Evolutionary conservation across 2,888 invertebrate genomes (phyloP).

Genomic region (Pediacus dermestoides): DNA sequence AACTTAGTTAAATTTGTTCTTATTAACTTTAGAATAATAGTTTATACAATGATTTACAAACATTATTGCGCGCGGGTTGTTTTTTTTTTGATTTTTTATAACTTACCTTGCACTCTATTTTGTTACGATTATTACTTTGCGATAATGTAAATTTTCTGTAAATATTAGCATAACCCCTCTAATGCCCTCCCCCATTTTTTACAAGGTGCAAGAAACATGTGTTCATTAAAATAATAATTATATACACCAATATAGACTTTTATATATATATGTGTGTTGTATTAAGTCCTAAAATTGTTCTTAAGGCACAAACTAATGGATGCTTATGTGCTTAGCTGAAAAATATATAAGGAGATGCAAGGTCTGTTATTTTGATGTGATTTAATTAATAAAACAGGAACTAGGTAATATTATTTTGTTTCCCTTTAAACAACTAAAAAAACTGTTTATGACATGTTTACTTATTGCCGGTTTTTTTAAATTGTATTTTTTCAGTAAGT

Average conservation of each 20-base stretch:
- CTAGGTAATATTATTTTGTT: too few relatives aligned
- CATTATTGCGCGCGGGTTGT: too few relatives aligned
- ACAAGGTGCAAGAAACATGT: constrained; percentile 24
- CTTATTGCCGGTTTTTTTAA: too few relatives aligned
- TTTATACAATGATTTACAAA: too few relatives aligned
- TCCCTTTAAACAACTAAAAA: too few relatives aligned
- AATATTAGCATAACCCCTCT: constrained; percentile 16
- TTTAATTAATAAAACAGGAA: too few relatives aligned
- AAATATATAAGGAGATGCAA: constrained; percentile 24
- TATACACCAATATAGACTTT: constrained; percentile 28
- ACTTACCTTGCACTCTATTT: constrained; percentile 27
- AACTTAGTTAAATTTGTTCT: too few relatives aligned
- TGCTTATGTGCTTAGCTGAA: constrained; percentile 11
- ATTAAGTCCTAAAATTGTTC: constrained; percentile 9
- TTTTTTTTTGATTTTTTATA: constrained; percentile 15
- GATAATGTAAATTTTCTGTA: constrained; percentile 4
- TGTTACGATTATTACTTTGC: background rate
- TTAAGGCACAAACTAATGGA: constrained; percentile 16
- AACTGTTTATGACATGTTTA: too few relatives aligned
- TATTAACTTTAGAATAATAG: too few relatives aligned
- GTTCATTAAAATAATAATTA: constrained; percentile 22
- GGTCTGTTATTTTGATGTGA: constrained; percentile 24
- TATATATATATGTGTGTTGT: constrained; percentile 20
- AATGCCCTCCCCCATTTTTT: too few relatives aligned
- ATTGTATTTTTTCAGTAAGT: too few relatives aligned